Evolutionary conservation across 2,888 invertebrate genomes (phyloP).

Genomic region (Tyria jacobaeae): DNA sequence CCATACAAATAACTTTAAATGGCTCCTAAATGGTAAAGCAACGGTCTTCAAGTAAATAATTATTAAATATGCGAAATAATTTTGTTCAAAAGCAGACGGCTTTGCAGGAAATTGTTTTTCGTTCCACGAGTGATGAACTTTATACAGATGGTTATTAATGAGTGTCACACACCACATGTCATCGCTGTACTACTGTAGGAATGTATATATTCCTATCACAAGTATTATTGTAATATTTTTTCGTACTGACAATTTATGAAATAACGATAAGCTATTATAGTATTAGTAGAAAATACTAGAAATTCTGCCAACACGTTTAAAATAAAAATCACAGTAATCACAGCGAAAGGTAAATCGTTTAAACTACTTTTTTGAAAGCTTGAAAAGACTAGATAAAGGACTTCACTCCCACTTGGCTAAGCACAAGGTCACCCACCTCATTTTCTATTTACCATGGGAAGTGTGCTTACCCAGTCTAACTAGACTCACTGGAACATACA

Average conservation of each 20-base stretch:
- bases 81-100: not conserved
- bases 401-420: not conserved
- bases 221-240: too few species aligned
- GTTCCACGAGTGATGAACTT: not conserved
- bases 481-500: too few species aligned
- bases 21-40: not conserved
- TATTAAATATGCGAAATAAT: not conserved
- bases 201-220: too few species aligned
- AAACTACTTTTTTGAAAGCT: too few species aligned
- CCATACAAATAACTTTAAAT: not conserved
- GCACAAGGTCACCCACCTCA: not conserved
- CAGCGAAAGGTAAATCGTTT: not conserved
- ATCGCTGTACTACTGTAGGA: not conserved
- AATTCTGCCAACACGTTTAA: not conserved
- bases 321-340: not conserved
- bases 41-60: not conserved
- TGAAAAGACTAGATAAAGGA: not conserved
- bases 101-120: not conserved
- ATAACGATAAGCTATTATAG: not conserved
- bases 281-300: not conserved
- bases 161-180: not conserved
- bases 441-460: too few species aligned
- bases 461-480: too few species aligned
- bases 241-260: too few species aligned
- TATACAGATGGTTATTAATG: not conserved